Evolutionary conservation across 2,797 vertebrate genomes (phyloP), one percentile per base, ranked within the genome.

Genomic region (Sparidentex hasta): DNA sequence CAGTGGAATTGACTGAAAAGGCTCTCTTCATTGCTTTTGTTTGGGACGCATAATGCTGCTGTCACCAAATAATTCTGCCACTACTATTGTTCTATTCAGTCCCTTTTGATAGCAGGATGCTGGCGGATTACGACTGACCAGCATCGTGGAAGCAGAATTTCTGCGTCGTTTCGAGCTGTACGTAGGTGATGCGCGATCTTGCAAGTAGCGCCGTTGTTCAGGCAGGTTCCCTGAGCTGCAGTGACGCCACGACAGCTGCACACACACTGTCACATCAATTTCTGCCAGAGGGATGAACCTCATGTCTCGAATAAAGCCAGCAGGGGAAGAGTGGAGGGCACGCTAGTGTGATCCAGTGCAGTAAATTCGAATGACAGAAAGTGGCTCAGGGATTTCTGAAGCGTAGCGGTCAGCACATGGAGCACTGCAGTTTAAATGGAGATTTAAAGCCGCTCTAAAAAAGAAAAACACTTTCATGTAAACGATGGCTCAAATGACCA

Each of bases 11-110:
- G 74, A 83, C 70, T 64, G 70, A 77, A 81, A 78, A 85, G 20
- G 46, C 65, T 56, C 75, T 76, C 77, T 87, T 84, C 74, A 86
- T 75, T 9, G 7, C 88, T 85, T 87, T 93, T 90, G 76, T 84
- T 86, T 88, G 85, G 73, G 80, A 52, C 85, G 72, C 77, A 75
- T 61, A 77, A 84, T 76, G 78, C 83, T 57, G 70, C 87, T 46
- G 43, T 80, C 78, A 75, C 76, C 64, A 77, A 87, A 85, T 67
- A 54, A 84, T 80, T 80, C 18, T 62, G 65, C 63, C 54, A 47
- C 87, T 12, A 4, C 67, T 23, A 55, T 88, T 85, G 85, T 88
- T 89, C 47, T 63, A 25, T 77, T 80, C 65, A 66, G 41, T 73
- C 61, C 65, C 41, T 70, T 85, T 84, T 80, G 65, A 82, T 73